Evolutionary conservation across 2,113 vertebrate genomes (phyloP), one percentile per base, ranked within the genome.

Genomic region (Urocolius indicus): DNA sequence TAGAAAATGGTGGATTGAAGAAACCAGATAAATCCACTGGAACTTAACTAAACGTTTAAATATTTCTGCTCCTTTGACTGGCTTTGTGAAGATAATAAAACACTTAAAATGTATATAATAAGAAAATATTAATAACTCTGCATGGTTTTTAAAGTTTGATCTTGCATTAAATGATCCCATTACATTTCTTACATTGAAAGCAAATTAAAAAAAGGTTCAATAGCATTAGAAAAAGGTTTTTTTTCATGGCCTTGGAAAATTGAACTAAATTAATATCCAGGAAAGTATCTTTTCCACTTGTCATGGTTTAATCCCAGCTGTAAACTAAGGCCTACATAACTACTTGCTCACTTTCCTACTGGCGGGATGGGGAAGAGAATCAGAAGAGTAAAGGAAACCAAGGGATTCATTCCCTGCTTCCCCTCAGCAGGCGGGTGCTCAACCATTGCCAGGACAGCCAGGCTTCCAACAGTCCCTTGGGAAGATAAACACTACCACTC

Each of bases 61-160:
- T 67, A 82, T 93, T 97, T 95, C 91, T 92, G 87, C 87, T 96
- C 59, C 75, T 93, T 95, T 94, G 81, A 72, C 82, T 86, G 78
- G 78, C 90, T 95, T 94, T 49, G 71, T 46, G 45, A 94, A 74
- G 54, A 71, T 59, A 32, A 20, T 13, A 11, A 46, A 84, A 62
- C 13, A 19, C 66, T 90, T 83, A 55, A 92, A 94, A 93, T 49
- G 32, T 20, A 21, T 68, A 10, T 21, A 77, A 82, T 94, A 82
- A 90, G 46, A 84, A 95, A 96, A 93, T 93, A n/a, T n/a, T 61
- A 80, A 86, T 74, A 92, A 87, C 89, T 96, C 87, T 74, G 89
- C 54, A 38, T 90, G 30, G 29, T 77, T 94, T 97, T 49, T 34
- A 17, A 26, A n/a, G 90, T 93, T 96, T 96, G 76, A 79, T 95